Evolutionary conservation across 1,140 invertebrate genomes (phyloP).

Genomic region (Popillia japonica): DNA sequence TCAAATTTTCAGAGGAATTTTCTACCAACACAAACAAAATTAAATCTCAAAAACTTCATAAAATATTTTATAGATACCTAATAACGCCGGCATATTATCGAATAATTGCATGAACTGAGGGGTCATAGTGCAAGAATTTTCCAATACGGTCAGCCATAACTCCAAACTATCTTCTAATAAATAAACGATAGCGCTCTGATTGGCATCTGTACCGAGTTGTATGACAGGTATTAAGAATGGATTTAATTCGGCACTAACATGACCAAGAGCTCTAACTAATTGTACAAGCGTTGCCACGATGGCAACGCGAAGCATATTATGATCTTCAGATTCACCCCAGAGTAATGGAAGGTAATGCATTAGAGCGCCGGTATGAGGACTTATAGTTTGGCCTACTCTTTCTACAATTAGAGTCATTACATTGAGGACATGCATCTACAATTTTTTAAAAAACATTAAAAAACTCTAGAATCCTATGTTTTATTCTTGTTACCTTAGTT

Average conservation of each 20-base stretch:
- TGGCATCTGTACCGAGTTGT: slow-evolving; percentile 80
- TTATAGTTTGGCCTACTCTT: slow-evolving; percentile 79
- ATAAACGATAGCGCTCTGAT: slow-evolving; percentile 84
- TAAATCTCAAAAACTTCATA: too few relatives aligned
- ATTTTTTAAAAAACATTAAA: slow-evolving; percentile 51
- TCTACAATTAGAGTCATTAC: slow-evolving; percentile 91
- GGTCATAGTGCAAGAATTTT: slow-evolving; percentile 72
- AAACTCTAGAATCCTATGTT: slow-evolving; percentile 31
- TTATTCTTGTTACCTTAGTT: slow-evolving; percentile 74
- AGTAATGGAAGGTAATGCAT: slow-evolving; percentile 84
- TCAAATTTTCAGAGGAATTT: slow-evolving; percentile 80
- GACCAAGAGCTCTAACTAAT: slow-evolving; percentile 73
- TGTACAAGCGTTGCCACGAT: slow-evolving; percentile 87
- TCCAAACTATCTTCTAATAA: slow-evolving; percentile 91
- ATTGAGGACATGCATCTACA: slow-evolving; percentile 86
- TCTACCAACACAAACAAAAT: slow-evolving; percentile 63
- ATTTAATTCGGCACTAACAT: slow-evolving; percentile 68
- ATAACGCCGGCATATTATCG: slow-evolving; percentile 77
- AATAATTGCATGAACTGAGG: slow-evolving; percentile 76
- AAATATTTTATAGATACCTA: slow-evolving; percentile 66
- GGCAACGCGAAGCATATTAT: slow-evolving; percentile 91
- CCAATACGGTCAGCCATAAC: slow-evolving; percentile 85
- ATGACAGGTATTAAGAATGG: slow-evolving; percentile 81
- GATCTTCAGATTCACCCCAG: slow-evolving; percentile 87
- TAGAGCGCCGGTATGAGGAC: slow-evolving; percentile 74